Evolutionary conservation across 2,888 invertebrate species (phyloP), one percentile per base, ranked within the genome.

Genomic region (Hoplodrina blanda): DNA sequence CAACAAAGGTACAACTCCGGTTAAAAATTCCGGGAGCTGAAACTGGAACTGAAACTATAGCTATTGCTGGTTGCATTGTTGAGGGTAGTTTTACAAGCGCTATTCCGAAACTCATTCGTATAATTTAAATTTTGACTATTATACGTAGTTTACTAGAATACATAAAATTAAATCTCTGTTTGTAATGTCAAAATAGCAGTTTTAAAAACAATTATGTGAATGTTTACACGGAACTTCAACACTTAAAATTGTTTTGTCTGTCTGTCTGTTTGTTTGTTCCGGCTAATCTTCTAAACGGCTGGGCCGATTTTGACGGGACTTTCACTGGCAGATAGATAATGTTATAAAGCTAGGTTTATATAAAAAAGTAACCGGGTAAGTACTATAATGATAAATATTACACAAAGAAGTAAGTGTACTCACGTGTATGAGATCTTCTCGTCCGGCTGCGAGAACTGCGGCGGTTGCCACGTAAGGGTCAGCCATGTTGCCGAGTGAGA

Each of bases 401-500:
- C 15, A 44, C 44, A 44, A 11, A 44, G 44, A 44, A 15, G 44
- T 15, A 11, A 44, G 2, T 44, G 15, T 17, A 46, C 46, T 86
- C 37, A 98, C 98, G 97, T 97, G 92, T 98, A 98, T 0, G 96
- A 96, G 68, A 98, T 97, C 87, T 97, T 97, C 90, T 98, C 98
- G 64, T 98, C 97, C 0, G 98, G 98, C 89, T 97, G 97, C 52
- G 98, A 97, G 92, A 98, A 98, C 93, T 98, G 97, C 4, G 98
- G 98, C 5, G 98, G 98, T 87, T 98, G 98, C 98, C 98, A 98
- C 15, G 97, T 96, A 65, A 98, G 96, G 0, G 98, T 97, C 60
- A 98, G 97, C 97, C 97, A 98, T 6, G 98, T 98, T 59, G 98
- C 98, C 61, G 98, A 98, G 89, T 98, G 98, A 10, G 97, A 97